Conservation (phyloP, 2,113 vertebrate genomes). For the Piaya cayana region DNA sequence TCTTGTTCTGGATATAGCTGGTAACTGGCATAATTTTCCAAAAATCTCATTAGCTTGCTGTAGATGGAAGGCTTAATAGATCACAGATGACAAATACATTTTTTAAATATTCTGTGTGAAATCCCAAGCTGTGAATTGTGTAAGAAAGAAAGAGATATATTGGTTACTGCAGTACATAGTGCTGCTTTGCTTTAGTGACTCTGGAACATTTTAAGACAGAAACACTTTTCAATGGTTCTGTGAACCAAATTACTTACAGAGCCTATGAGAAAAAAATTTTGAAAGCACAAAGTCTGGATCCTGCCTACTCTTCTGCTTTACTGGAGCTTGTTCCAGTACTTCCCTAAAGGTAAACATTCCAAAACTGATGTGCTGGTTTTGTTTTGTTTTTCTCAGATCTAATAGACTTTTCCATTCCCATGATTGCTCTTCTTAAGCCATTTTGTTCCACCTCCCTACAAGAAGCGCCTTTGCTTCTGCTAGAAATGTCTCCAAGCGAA, state of each 20-base stretch:
- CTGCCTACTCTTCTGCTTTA: background rate
- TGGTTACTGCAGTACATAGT: background rate
- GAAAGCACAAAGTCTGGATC: background rate
- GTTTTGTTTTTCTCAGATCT: background rate
- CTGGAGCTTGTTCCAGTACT: background rate
- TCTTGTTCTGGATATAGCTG: background rate
- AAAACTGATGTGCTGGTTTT: background rate
- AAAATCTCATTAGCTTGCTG: conserved; percentile 11
- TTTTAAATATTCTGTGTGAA: background rate
- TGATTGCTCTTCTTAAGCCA: background rate
- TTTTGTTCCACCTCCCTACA: background rate
- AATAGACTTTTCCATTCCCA: background rate
- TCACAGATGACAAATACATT: conserved; percentile 8
- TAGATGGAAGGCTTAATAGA: conserved; percentile 1
- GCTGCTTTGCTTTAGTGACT: background rate
- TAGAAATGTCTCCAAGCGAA: background rate
- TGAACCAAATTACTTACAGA: background rate
- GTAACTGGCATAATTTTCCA: background rate
- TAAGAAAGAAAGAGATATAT: background rate
- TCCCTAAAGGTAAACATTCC: background rate
- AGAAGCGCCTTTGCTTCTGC: background rate
- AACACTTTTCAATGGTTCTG: background rate
- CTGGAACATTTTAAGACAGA: background rate
- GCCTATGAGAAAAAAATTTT: background rate
- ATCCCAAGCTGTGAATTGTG: background rate